phyloP scores from a whole-genome alignment of 2,888 invertebrate species.

The Tricholauxania praeusta region DNA sequence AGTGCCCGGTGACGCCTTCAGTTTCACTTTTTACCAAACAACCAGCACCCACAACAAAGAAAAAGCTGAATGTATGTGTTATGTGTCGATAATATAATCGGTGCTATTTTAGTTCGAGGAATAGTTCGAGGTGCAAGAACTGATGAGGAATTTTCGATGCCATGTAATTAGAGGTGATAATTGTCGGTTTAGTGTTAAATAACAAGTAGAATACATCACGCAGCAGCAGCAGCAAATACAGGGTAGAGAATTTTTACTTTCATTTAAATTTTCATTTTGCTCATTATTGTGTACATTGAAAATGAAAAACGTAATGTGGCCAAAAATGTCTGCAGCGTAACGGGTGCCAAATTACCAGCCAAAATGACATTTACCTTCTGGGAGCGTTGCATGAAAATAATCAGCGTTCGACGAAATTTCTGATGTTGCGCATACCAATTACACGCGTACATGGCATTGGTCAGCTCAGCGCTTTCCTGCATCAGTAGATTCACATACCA shows the following conservation, averaged over 20 bases:
- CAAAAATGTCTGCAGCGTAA: slow-evolving; percentile 51
- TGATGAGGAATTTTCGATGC: neutral
- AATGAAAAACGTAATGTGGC: slow-evolving; percentile 46
- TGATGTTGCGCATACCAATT: slow-evolving; percentile 52
- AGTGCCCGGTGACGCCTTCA: neutral
- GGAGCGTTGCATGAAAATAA: slow-evolving; percentile 55
- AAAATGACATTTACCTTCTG: slow-evolving; percentile 47
- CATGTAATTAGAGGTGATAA: slow-evolving; percentile 25
- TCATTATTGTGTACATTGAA: slow-evolving; percentile 49
- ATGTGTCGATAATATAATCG: no score
- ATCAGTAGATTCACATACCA: slow-evolving; percentile 50
- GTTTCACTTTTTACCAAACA: no score
- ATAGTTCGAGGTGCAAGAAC: no score
- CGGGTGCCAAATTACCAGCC: slow-evolving; percentile 52
- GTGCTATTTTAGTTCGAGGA: no score
- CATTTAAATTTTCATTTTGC: slow-evolving; percentile 35
- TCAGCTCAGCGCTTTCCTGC: slow-evolving; percentile 46
- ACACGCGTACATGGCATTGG: slow-evolving; percentile 51
- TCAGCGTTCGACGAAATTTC: slow-evolving; percentile 50
- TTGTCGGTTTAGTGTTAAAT: neutral
- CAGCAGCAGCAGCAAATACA: neutral
- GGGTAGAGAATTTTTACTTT: neutral
- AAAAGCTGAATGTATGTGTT: no score
- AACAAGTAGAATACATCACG: neutral
- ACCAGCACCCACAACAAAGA: no score